Evolutionary conservation across 1,140 invertebrate genomes (phyloP).

Genomic region (Choristoneura fumiferana): DNA sequence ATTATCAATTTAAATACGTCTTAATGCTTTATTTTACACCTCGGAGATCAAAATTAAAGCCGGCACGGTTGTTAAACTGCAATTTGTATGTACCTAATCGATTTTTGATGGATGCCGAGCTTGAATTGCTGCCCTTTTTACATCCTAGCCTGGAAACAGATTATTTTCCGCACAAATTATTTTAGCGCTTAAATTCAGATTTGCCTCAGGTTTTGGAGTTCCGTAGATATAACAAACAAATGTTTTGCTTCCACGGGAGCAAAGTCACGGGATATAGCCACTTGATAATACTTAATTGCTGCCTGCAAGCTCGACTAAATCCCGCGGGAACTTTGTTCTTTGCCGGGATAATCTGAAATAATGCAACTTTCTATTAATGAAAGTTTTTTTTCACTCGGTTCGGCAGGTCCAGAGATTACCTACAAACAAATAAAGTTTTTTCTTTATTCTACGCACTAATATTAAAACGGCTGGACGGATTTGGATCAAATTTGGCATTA

Average conservation of each 20-base stretch:
- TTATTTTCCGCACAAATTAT: constrained; percentile 26
- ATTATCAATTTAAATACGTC: constrained; percentile 29
- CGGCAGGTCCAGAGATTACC: too few relatives aligned
- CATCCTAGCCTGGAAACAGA: constrained; percentile 40
- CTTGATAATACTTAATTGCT: background rate
- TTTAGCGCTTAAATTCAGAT: constrained; percentile 19
- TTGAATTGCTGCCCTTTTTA: constrained; percentile 39
- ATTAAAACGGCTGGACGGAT: too few relatives aligned
- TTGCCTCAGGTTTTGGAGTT: background rate
- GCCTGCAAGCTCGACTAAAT: background rate
- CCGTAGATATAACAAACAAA: background rate
- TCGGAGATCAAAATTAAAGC: constrained; percentile 26
- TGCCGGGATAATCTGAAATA: too few relatives aligned
- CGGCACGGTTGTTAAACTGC: constrained; percentile 55
- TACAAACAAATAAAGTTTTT: too few relatives aligned
- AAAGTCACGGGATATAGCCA: background rate
- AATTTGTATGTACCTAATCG: constrained; percentile 64
- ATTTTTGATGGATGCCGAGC: constrained; percentile 61
- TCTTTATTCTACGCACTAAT: too few relatives aligned
- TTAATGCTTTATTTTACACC: constrained; percentile 19
- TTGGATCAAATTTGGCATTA: too few relatives aligned
- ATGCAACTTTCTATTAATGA: too few relatives aligned
- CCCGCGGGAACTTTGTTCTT: too few relatives aligned
- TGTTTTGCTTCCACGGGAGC: background rate
- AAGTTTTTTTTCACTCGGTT: too few relatives aligned